Base-by-base conservation (phyloP, 2,888 invertebrate species). In the Drosophila mayaguana region DNA sequence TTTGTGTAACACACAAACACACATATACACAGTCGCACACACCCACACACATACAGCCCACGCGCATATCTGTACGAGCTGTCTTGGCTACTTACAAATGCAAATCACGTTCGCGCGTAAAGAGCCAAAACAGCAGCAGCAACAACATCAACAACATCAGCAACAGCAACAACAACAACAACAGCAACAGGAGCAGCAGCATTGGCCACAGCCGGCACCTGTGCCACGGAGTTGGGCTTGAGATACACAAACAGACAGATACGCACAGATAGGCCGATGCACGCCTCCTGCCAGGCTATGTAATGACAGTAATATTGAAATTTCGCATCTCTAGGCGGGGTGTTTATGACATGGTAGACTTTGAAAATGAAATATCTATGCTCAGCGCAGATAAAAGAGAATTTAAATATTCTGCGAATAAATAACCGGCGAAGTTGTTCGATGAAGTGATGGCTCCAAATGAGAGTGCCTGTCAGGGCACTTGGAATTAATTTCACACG, bases 41-140 rank as follows among this genome's bases (percentile, higher is more conserved):
- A 40, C n/a, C 55, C 42, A 34, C 42, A 22, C 48, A 56, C 63
- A 69, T 8, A 45, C 22, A 45, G 48, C 25, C 1, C 60, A 5
- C n/a, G n/a, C 25, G 11, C 34, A 43, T 40, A n/a, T 32, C 50
- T 57, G 45, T 43, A 14, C 40, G 20, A 20, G 51, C 63, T 48
- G 71, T 70, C 72, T 46, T 65, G 69, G 63, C 80, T 69, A 77
- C 80, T 88, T 82, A 72, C 80, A 71, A 83, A 89, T 89, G 89
- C 89, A 88, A 80, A 85, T 83, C 89, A 89, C 89, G 89, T 89
- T 75, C 80, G 72, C 64, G 78, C 78, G 78, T 85, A 81, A 89
- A 79, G 81, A 75, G 77, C 84, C 78, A 72, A 63, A 70, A 69
- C 68, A 76, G 66, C 73, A 78, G 36, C 63, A 82, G 36, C 42